These are phyloP conservation scores for Chloroceryle amazona DNA, from an alignment of 2,797 vertebrate genomes.

Conservation along the genomic window DNA sequence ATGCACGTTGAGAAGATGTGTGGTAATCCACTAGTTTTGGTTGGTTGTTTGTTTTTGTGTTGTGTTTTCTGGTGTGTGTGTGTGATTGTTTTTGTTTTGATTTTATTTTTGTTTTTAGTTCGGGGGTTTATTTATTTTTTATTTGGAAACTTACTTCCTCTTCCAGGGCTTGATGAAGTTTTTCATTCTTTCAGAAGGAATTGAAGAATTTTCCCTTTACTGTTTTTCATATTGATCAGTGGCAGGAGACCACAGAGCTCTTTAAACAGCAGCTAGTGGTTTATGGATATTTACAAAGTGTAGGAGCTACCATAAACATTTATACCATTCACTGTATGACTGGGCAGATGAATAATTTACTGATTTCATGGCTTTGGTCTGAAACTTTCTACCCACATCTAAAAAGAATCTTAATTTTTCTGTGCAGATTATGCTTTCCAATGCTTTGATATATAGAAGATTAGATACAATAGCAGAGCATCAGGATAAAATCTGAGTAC, in stretches of 20 bases:
- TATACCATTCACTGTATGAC: neutral
- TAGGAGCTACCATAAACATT: neutral
- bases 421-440: neutral
- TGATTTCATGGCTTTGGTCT: neutral
- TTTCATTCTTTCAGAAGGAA: neutral
- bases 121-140: neutral
- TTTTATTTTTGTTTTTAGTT: no score
- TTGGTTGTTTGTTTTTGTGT: no score
- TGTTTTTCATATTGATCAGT: neutral
- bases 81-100: no score
- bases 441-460: neutral
- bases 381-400: neutral
- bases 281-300: neutral
- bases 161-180: neutral
- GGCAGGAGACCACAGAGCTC: neutral
- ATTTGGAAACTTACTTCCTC: neutral
- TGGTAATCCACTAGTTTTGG: neutral
- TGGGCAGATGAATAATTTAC: neutral
- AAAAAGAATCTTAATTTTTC: neutral
- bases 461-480: neutral
- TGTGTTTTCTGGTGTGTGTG: no score
- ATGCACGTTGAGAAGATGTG: fast-evolving
- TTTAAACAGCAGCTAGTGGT: neutral
- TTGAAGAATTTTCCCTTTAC: neutral
- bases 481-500: neutral